Percentiles rank a stretch among this genome's conserved stretches.
These are phyloP conservation scores for Trichopria drosophilae DNA, from an alignment of 2,888 invertebrate genomes.

Conservation along the genomic window DNA sequence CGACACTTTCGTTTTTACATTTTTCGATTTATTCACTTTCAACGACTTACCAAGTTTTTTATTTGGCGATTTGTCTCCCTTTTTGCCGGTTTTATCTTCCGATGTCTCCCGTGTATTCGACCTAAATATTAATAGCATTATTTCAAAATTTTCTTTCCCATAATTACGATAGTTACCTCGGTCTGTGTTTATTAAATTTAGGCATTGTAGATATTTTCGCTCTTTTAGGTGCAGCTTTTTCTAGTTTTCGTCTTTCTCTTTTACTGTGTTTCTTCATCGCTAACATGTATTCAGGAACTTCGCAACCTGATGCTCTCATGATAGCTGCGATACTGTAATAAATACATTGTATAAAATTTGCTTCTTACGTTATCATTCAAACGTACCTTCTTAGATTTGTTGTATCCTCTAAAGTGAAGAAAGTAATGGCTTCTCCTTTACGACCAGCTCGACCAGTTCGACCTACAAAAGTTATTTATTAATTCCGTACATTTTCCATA, in stretches of 20 bases:
- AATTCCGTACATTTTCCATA: neutral
- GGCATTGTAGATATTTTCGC: constrained; percentile 69
- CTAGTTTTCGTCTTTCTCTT: constrained; percentile 61
- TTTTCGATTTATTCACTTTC: too few species aligned
- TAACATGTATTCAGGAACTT: constrained; percentile 90
- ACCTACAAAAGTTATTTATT: constrained; percentile 60
- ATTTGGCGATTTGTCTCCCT: too few species aligned
- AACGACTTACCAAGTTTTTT: too few species aligned
- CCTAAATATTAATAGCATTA: too few species aligned
- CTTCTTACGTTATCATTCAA: constrained; percentile 5
- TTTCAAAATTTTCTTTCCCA: too few species aligned
- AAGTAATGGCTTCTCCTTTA: constrained; percentile 86
- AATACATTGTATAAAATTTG: neutral
- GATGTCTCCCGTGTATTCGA: too few species aligned
- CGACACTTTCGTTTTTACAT: too few species aligned
- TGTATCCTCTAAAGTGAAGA: constrained; percentile 90
- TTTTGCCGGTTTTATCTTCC: too few species aligned
- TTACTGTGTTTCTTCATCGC: constrained; percentile 70
- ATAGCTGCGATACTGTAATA: constrained; percentile 81
- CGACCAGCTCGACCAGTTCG: constrained; percentile 93
- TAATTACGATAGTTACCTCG: too few species aligned
- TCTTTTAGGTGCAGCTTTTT: constrained; percentile 66
- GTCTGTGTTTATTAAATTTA: constrained; percentile 53
- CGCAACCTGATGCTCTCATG: constrained; percentile 87
- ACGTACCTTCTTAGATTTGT: constrained; percentile 77